phyloP scores from a whole-genome alignment of 2,888 invertebrate species.

The Ormyrus nitidulus region DNA sequence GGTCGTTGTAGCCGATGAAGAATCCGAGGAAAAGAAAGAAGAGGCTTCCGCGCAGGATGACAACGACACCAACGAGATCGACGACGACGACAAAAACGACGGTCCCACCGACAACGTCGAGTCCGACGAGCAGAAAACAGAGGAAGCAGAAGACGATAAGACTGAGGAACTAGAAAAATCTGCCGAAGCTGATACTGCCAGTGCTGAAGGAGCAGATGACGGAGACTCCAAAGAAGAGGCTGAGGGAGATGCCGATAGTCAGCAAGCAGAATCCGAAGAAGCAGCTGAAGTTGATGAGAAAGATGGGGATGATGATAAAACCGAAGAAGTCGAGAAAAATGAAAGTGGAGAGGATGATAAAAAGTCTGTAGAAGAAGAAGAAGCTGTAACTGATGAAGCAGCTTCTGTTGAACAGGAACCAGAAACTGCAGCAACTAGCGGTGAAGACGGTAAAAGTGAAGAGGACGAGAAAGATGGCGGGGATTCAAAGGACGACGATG shows the following conservation, averaged over 20 bases:
- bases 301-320: too few species aligned
- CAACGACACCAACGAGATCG: slow-evolving; percentile 46
- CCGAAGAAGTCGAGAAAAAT: background rate
- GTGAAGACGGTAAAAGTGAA: background rate
- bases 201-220: slow-evolving; percentile 52
- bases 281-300: slow-evolving; percentile 57
- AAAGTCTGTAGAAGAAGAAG: slow-evolving; percentile 34
- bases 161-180: slow-evolving; percentile 51
- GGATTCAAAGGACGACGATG: background rate
- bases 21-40: slow-evolving; percentile 52
- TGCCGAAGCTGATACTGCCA: slow-evolving; percentile 56
- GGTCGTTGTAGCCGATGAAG: slow-evolving; percentile 12
- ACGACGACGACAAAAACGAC: slow-evolving; percentile 53
- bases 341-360: slow-evolving; percentile 51
- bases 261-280: slow-evolving; percentile 54
- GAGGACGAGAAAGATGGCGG: background rate
- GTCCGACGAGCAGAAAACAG: slow-evolving; percentile 56
- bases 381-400: slow-evolving; percentile 2
- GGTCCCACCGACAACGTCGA: slow-evolving; percentile 46
- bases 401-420: slow-evolving; percentile 13
- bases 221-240: slow-evolving; percentile 49
- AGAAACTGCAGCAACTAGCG: slow-evolving; percentile 24
- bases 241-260: slow-evolving; percentile 35
- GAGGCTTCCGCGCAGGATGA: slow-evolving; percentile 53
- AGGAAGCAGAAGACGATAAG: slow-evolving; percentile 40